A percentile compares a stretch with the other conserved stretches of the same genome.
These are phyloP conservation scores for Hypsopygia costalis DNA, from an alignment of 2,888 invertebrate species.

Conservation along the genomic window DNA sequence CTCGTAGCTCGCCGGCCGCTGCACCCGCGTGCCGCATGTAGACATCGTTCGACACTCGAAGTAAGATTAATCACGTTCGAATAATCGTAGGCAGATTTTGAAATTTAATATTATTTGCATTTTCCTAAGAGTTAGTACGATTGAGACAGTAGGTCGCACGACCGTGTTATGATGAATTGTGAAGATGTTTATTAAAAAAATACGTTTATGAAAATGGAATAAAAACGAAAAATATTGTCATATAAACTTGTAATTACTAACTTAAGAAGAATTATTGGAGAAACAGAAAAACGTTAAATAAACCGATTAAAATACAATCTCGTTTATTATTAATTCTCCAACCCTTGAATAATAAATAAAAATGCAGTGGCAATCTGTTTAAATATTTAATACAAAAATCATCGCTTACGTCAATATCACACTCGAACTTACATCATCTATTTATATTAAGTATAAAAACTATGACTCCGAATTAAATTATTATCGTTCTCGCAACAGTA, in stretches of 20 bases:
- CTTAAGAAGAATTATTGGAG: conserved; percentile 79
- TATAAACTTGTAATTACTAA: conserved; percentile 80
- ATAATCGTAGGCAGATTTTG: conserved; percentile 75
- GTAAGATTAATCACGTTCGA: conserved; percentile 75
- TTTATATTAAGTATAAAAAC: conserved; percentile 80
- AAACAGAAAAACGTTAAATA: conserved; percentile 79
- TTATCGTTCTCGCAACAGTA: conserved; percentile 70
- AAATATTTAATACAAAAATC: conserved; percentile 75
- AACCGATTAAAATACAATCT: conserved; percentile 75
- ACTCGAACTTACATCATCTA: conserved; percentile 80
- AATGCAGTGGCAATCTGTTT: conserved; percentile 32
- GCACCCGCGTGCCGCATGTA: conserved; percentile 40
- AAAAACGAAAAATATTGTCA: conserved; percentile 79
- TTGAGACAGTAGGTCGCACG: conserved; percentile 78
- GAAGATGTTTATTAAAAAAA: conserved; percentile 79
- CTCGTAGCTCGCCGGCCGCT: conserved; percentile 17
- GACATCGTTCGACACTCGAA: conserved; percentile 67
- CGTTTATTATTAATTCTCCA: conserved; percentile 48
- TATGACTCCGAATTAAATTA: conserved; percentile 79
- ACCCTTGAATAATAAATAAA: conserved; percentile 13
- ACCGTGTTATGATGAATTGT: conserved; percentile 78
- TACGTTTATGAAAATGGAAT: conserved; percentile 78
- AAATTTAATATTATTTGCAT: conserved; percentile 78
- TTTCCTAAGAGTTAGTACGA: conserved; percentile 79
- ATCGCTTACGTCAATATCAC: conserved; percentile 78